phyloP scores from a whole-genome alignment of 2,797 vertebrate species.

The Eospalax fontanierii region DNA sequence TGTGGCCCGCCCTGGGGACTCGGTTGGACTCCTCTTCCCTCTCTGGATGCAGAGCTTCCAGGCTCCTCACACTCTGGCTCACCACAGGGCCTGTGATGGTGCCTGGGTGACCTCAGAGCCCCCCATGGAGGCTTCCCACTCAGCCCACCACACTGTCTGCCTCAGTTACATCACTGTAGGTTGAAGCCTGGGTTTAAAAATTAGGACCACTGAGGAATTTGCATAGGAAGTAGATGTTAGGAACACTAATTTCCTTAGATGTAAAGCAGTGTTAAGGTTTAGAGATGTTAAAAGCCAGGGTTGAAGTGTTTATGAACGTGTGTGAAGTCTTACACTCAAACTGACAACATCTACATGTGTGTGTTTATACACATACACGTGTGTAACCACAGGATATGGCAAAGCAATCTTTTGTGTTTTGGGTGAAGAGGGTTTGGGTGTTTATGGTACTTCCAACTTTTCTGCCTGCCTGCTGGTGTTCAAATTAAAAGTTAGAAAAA shows the following conservation, averaged over 20 bases:
- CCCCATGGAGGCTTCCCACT: neutral
- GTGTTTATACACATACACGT: no score
- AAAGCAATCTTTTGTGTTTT: neutral
- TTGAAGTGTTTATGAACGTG: neutral
- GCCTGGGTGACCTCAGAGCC: neutral
- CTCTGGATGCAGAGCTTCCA: neutral
- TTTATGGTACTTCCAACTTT: neutral
- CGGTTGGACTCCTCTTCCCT: neutral
- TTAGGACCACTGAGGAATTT: neutral
- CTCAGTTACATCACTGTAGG: no score
- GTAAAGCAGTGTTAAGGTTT: neutral
- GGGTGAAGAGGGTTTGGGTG: neutral
- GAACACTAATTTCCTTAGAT: neutral
- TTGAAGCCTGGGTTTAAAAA: neutral
- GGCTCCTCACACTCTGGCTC: neutral
- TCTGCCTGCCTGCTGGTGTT: neutral
- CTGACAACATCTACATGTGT: neutral
- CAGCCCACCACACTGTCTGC: neutral
- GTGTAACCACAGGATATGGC: neutral
- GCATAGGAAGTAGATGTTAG: neutral
- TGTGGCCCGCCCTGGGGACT: neutral
- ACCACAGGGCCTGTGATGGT: accelerated
- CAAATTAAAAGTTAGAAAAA: neutral
- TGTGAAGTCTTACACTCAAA: neutral
- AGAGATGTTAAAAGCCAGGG: neutral